These are phyloP conservation scores for Lepidonotus clava DNA, from an alignment of 2,888 invertebrate genomes.

Conservation along the genomic window DNA sequence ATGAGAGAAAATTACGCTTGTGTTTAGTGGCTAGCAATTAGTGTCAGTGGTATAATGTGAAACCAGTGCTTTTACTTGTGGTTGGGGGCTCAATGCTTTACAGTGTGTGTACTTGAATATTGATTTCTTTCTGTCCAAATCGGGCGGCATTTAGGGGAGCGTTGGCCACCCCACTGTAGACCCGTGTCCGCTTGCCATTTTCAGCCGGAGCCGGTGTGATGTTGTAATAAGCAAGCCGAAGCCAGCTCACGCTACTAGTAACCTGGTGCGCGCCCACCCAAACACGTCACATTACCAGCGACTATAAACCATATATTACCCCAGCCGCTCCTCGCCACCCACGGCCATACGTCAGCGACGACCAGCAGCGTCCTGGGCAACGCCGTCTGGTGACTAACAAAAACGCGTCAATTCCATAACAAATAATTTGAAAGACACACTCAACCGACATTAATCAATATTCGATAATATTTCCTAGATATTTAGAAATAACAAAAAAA, in stretches of 20 bases:
- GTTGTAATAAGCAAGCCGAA: neutral
- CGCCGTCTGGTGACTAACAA: too few relatives aligned
- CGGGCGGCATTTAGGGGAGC: slow-evolving; percentile 25
- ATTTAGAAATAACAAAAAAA: too few relatives aligned
- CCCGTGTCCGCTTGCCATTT: slow-evolving; percentile 38
- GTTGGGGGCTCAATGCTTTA: neutral
- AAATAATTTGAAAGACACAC: too few relatives aligned
- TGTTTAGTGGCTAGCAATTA: neutral
- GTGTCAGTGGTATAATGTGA: slow-evolving; percentile 35
- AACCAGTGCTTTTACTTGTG: slow-evolving; percentile 1
- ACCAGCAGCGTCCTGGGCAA: too few relatives aligned
- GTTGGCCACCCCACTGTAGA: neutral
- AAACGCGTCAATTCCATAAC: too few relatives aligned
- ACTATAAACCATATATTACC: slow-evolving; percentile 38
- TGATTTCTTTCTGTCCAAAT: slow-evolving; percentile 22
- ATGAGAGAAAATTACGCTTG: neutral
- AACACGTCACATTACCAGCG: slow-evolving; percentile 10
- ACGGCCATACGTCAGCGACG: neutral
- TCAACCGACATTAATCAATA: too few relatives aligned
- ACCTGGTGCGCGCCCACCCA: neutral
- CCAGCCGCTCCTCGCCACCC: neutral
- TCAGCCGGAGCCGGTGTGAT: neutral
- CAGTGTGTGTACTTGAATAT: neutral
- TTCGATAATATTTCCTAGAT: too few relatives aligned
- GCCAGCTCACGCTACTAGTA: slow-evolving; percentile 9